These are phyloP conservation scores for Drosophila longiperda DNA, from an alignment of 2,888 invertebrate genomes.

Conservation along the genomic window DNA sequence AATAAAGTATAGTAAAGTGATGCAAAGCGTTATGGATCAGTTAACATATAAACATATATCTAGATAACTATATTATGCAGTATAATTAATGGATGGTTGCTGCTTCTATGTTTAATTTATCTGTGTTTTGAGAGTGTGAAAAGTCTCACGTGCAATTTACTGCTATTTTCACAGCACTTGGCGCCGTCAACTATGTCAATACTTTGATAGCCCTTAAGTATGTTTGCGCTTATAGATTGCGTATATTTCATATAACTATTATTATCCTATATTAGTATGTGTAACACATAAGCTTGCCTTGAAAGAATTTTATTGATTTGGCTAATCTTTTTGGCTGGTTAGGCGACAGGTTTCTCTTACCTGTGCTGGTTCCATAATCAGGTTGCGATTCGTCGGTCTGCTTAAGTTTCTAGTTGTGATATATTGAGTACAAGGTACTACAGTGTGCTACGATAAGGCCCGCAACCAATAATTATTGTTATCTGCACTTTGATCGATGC, in stretches of 20 bases:
- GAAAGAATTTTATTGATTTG: conserved; percentile 51
- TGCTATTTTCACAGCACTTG: conserved; percentile 69
- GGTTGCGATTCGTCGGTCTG: conserved; percentile 14
- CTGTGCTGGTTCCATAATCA: conserved; percentile 25
- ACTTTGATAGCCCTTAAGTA: conserved; percentile 40
- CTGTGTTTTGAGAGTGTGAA: conserved; percentile 19
- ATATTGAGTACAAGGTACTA: conserved; percentile 54
- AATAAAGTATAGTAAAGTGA: conserved; percentile 21
- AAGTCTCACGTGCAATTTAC: conserved; percentile 37
- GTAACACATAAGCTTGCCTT: conserved; percentile 22
- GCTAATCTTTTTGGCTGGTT: conserved; percentile 38
- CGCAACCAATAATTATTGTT: conserved; percentile 19
- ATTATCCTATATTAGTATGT: conserved; percentile 7
- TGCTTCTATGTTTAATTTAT: background rate
- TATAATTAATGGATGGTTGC: conserved; percentile 39
- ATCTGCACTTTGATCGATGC: conserved; percentile 64
- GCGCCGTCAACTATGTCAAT: conserved; percentile 46
- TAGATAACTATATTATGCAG: conserved; percentile 32
- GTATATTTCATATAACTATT: conserved; percentile 15
- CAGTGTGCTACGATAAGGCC: conserved; percentile 41
- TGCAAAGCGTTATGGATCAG: conserved; percentile 32
- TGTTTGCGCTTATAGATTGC: conserved; percentile 32
- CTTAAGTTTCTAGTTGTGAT: conserved; percentile 21
- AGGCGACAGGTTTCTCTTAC: conserved; percentile 16
- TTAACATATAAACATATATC: background rate